A percentile compares a stretch with the other conserved stretches of the same genome.
Conservation (phyloP, 1,140 invertebrate genomes). For the Pachypeltis micranthus region DNA sequence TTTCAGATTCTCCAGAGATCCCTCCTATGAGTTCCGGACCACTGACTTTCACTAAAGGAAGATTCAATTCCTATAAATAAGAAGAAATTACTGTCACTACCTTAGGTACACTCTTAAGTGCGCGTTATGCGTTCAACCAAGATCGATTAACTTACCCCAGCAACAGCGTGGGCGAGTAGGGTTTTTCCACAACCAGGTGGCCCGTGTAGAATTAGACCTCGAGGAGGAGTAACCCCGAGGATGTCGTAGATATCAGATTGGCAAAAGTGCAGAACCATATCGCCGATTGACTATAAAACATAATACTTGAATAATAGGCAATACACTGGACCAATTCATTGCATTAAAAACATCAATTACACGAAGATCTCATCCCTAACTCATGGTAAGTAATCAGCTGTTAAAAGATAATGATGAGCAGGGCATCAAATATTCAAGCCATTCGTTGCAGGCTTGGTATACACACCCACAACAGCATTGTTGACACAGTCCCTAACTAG, state of each 20-base stretch:
- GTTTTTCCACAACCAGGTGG: slow-evolving; percentile 91
- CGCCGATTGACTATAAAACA: slow-evolving; percentile 24
- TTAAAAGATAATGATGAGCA: too few species aligned
- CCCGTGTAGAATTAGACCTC: slow-evolving; percentile 78
- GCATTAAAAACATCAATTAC: too few species aligned
- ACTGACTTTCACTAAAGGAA: slow-evolving; percentile 74
- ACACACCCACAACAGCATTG: too few species aligned
- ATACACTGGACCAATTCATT: too few species aligned
- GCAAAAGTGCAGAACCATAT: slow-evolving; percentile 26
- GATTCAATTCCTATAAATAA: slow-evolving; percentile 41
- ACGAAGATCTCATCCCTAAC: too few species aligned
- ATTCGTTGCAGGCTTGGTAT: too few species aligned
- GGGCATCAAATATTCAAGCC: too few species aligned
- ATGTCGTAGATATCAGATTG: slow-evolving; percentile 43
- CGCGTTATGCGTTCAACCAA: neutral
- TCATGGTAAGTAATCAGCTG: too few species aligned
- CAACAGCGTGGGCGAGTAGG: slow-evolving; percentile 79
- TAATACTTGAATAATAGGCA: too few species aligned
- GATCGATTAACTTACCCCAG: slow-evolving; percentile 53
- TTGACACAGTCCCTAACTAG: too few species aligned
- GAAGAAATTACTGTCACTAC: slow-evolving; percentile 9
- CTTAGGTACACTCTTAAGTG: neutral
- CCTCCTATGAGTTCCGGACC: slow-evolving; percentile 89
- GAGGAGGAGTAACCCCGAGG: slow-evolving; percentile 66
- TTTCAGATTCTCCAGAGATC: slow-evolving; percentile 90